A percentile compares a stretch with the other conserved stretches of the same genome.
Evolutionary conservation across 2,888 invertebrate species (phyloP).

Genomic region (Panzeria rudis): DNA sequence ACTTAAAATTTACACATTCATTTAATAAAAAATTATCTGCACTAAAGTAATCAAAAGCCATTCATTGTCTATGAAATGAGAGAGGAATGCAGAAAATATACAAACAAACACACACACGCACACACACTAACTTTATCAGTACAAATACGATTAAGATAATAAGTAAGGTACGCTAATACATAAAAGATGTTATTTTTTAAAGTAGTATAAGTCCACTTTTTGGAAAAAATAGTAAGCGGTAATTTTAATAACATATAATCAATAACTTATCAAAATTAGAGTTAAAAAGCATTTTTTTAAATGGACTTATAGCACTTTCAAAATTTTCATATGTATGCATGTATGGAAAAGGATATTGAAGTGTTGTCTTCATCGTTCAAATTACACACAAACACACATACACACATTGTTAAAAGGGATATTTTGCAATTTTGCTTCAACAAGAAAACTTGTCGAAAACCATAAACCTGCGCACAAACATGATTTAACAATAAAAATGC

Average conservation of each 20-base stretch:
- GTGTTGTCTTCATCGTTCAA: slow-evolving; percentile 3
- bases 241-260: too few relatives aligned
- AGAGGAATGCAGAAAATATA: neutral
- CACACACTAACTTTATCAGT: neutral
- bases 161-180: neutral
- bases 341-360: neutral
- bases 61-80: slow-evolving; percentile 54
- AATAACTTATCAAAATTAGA: too few relatives aligned
- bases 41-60: slow-evolving; percentile 51
- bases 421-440: neutral
- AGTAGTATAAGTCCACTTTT: too few relatives aligned
- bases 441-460: slow-evolving; percentile 64
- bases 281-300: too few relatives aligned
- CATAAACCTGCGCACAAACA: slow-evolving; percentile 44
- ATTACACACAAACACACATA: slow-evolving; percentile 14
- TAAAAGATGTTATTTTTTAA: too few relatives aligned
- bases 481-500: neutral
- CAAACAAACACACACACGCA: neutral
- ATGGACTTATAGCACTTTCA: too few relatives aligned
- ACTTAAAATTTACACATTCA: slow-evolving; percentile 47
- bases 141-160: neutral
- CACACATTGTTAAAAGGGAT: neutral
- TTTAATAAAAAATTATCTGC: slow-evolving; percentile 43
- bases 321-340: too few relatives aligned
- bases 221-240: too few relatives aligned